Percentiles rank a stretch among this genome's conserved stretches.
Evolutionary conservation across 23 tunicate genomes (phyloP).

Genomic region (Trididemnum nubilum): DNA sequence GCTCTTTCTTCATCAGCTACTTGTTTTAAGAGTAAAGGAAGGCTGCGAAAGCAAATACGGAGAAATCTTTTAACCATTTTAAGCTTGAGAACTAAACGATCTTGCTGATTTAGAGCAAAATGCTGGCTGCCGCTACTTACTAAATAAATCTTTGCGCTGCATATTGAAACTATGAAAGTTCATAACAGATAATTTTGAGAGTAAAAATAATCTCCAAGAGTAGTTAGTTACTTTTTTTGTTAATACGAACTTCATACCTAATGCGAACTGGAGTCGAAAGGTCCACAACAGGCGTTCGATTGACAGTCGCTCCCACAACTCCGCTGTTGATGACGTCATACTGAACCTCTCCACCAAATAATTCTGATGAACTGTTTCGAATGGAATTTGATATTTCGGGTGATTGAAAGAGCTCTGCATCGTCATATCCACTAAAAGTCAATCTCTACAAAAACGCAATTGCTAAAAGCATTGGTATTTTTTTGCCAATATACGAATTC

Average conservation of each 20-base stretch:
- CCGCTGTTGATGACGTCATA: constrained; percentile 38
- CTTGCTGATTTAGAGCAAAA: no score
- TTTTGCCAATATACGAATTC: no score
- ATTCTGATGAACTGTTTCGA: not conserved
- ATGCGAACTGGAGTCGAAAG: constrained; percentile 26
- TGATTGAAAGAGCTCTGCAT: constrained; percentile 35
- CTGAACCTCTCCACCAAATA: not conserved
- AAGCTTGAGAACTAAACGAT: no score
- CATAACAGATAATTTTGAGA: no score
- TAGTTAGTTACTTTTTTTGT: no score
- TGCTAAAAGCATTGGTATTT: no score
- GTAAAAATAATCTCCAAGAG: no score
- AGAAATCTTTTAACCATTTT: not conserved
- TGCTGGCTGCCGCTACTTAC: no score
- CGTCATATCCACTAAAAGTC: constrained; percentile 32
- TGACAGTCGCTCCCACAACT: constrained; percentile 46
- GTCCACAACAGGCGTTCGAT: constrained; percentile 4
- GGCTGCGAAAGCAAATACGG: constrained; percentile 5
- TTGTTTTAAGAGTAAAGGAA: not conserved
- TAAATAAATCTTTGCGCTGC: no score
- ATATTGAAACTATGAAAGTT: no score
- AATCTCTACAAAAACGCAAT: constrained; percentile 24
- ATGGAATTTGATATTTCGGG: not conserved
- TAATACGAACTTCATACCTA: no score
- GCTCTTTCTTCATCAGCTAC: not conserved